Conservation (phyloP, 2,113 vertebrate species). For the Anhinga rufa region DNA sequence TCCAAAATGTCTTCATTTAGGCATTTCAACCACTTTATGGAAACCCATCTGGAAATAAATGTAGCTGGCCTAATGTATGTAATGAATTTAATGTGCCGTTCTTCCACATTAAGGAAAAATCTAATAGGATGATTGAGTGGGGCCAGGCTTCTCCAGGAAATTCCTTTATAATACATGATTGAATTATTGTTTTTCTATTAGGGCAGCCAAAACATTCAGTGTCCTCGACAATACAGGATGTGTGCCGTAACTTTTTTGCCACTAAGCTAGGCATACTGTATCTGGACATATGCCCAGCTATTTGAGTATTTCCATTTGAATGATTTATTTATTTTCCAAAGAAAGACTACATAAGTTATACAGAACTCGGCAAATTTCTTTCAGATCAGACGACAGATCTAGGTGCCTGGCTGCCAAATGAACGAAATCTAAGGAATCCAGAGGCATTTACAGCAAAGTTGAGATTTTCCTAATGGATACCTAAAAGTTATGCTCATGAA, state of each 20-base stretch:
- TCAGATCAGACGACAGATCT: neutral
- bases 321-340: conserved; percentile 65
- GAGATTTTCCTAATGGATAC: conserved; percentile 40
- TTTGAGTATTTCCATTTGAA: conserved; percentile 54
- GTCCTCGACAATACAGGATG: conserved; percentile 51
- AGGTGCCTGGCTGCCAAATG: conserved; percentile 40
- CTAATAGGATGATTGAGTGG: conserved; percentile 58
- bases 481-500: neutral
- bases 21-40: neutral
- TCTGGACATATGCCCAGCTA: conserved; percentile 43
- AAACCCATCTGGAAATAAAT: conserved; percentile 52
- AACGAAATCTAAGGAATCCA: conserved; percentile 39
- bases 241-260: conserved; percentile 46
- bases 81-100: conserved; percentile 38
- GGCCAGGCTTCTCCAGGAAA: conserved; percentile 57
- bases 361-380: conserved; percentile 1
- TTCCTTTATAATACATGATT: conserved; percentile 60
- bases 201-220: conserved; percentile 59
- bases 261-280: conserved; percentile 52
- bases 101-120: conserved; percentile 56
- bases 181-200: conserved; percentile 67
- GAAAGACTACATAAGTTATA: conserved; percentile 39
- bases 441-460: conserved; percentile 3
- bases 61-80: conserved; percentile 35
- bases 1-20: conserved; percentile 9